Conservation (phyloP, 2,797 vertebrate species). For the Aplochiton taeniatus region DNA sequence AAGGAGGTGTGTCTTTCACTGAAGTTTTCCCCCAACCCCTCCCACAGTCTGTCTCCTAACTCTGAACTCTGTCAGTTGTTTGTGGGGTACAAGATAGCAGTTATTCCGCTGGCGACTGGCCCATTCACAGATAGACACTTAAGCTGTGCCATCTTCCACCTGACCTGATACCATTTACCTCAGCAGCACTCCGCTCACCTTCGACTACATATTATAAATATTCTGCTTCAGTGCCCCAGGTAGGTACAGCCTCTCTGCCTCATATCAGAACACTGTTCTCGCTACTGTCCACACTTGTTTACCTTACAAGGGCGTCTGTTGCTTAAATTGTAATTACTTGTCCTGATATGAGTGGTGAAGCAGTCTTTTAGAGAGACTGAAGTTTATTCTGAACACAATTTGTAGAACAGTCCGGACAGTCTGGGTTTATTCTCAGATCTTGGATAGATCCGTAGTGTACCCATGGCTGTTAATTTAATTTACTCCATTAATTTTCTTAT, state of each 20-base stretch:
- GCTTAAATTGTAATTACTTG: too few species aligned
- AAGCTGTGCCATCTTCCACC: constrained; percentile 26
- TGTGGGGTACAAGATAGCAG: constrained; percentile 45
- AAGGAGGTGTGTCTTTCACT: constrained; percentile 73
- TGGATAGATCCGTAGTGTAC: too few species aligned
- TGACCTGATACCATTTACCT: constrained; percentile 8
- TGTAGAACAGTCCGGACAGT: too few species aligned
- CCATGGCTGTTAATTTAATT: too few species aligned
- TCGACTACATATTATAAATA: constrained; percentile 17
- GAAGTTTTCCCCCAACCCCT: constrained; percentile 65
- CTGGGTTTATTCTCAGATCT: too few species aligned
- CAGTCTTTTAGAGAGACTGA: background rate
- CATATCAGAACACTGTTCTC: background rate
- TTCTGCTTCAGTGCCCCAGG: constrained; percentile 39
- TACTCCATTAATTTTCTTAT: too few species aligned
- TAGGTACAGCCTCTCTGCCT: constrained; percentile 46
- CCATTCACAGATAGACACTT: constrained; percentile 20
- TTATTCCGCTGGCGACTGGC: constrained; percentile 47
- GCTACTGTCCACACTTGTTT: background rate
- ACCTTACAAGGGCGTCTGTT: too few species aligned
- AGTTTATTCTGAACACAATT: background rate
- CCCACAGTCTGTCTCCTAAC: constrained; percentile 63
- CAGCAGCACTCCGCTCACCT: constrained; percentile 1
- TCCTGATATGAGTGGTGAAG: constrained; percentile 4
- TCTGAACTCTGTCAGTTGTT: constrained; percentile 64